These are phyloP conservation scores for Stenurella melanura DNA, from an alignment of 2,888 invertebrate species.

Conservation along the genomic window DNA sequence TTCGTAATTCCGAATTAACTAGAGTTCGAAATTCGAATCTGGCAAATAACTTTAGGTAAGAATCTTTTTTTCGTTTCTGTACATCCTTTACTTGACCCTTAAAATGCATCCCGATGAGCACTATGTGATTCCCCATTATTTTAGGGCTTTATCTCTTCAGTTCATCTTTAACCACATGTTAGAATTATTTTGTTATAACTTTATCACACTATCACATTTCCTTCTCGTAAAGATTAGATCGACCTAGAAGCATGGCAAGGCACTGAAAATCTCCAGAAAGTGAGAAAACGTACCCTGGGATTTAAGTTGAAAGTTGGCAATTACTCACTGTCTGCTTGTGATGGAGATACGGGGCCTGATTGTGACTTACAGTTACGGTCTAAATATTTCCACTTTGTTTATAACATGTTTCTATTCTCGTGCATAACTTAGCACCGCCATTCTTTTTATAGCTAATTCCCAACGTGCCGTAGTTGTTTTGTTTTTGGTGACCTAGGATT, in stretches of 20 bases:
- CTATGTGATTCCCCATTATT: too few species aligned
- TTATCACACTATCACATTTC: neutral
- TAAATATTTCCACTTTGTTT: constrained; percentile 49
- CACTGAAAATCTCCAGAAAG: constrained; percentile 59
- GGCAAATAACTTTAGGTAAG: too few species aligned
- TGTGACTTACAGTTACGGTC: constrained; percentile 52
- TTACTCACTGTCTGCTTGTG: constrained; percentile 67
- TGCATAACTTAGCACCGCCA: constrained; percentile 9
- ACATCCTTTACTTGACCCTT: too few species aligned
- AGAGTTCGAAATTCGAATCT: too few species aligned
- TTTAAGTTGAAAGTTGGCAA: constrained; percentile 66
- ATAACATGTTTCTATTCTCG: constrained; percentile 45
- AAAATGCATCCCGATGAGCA: too few species aligned
- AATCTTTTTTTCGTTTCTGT: too few species aligned
- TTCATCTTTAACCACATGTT: too few species aligned
- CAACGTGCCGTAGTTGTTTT: constrained; percentile 14
- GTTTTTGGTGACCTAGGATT: constrained; percentile 15
- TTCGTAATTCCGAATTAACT: too few species aligned
- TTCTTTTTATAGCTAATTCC: constrained; percentile 41
- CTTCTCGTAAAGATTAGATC: constrained; percentile 33
- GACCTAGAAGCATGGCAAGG: constrained; percentile 34
- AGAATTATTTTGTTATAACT: neutral
- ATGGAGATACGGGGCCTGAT: constrained; percentile 55
- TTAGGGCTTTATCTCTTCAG: too few species aligned
- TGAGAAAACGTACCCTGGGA: constrained; percentile 67